Conservation (phyloP, 2,113 vertebrate genomes). For the Girardinichthys multiradiatus region DNA sequence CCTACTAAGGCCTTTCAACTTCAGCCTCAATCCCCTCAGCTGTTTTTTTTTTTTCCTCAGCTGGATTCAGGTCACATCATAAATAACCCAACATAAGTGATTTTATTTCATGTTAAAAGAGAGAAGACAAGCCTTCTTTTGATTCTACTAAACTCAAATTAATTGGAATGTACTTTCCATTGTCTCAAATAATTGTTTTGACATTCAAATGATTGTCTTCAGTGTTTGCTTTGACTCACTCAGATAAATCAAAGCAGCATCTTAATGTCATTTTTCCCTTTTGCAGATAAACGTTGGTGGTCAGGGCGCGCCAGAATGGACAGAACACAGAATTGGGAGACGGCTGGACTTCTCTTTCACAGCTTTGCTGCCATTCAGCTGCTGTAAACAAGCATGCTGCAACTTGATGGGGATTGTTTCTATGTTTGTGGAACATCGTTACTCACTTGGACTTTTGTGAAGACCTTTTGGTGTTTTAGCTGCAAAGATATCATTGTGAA, state of each 20-base stretch:
- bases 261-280: conserved; percentile 21
- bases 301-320: neutral
- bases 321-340: neutral
- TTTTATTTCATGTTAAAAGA: conserved; percentile 27
- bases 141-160: conserved; percentile 24
- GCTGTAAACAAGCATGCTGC: conserved; percentile 15
- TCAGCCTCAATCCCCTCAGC: conserved; percentile 70
- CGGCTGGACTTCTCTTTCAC: neutral
- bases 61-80: conserved; percentile 38
- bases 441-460: conserved; percentile 11
- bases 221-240: conserved; percentile 21
- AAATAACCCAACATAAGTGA: conserved; percentile 2
- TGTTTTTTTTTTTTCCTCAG: neutral
- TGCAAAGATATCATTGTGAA: neutral
- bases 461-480: conserved; percentile 13
- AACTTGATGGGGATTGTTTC: conserved; percentile 4
- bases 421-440: neutral
- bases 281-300: conserved; percentile 32
- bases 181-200: conserved; percentile 52
- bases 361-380: neutral
- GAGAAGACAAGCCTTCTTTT: conserved; percentile 18
- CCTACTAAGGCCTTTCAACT: conserved; percentile 67
- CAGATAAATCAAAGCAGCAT: conserved; percentile 11
- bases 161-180: conserved; percentile 8
- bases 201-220: conserved; percentile 41